phyloP scores from a whole-genome alignment of 2,888 invertebrate species.

The Apodemia duryi region DNA sequence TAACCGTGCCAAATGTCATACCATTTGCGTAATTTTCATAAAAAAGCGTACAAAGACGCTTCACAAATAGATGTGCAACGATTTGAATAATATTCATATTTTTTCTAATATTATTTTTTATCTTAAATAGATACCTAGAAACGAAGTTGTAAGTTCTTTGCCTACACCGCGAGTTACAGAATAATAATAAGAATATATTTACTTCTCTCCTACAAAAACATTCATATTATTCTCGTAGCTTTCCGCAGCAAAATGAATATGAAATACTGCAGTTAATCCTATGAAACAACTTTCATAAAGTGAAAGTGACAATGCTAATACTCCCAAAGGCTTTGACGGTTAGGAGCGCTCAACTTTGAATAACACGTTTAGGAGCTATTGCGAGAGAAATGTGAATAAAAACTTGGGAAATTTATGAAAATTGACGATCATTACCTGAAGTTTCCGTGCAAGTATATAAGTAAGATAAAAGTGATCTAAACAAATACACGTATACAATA shows the following conservation, averaged over 20 bases:
- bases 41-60: too few relatives aligned
- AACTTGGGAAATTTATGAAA: background rate
- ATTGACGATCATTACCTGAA: conserved; percentile 1
- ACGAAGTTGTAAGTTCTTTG: background rate
- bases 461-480: too few relatives aligned
- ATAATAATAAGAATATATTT: background rate
- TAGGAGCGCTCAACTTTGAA: conserved; percentile 8
- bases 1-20: too few relatives aligned
- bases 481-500: too few relatives aligned
- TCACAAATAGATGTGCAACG: too few relatives aligned
- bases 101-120: background rate
- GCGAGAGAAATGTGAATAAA: conserved; percentile 1
- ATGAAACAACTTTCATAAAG: conserved; percentile 6
- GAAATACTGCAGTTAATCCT: conserved; percentile 7
- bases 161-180: background rate
- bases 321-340: conserved; percentile 9
- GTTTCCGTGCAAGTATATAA: too few relatives aligned
- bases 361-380: background rate
- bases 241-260: background rate
- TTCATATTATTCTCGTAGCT: conserved; percentile 1
- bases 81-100: too few relatives aligned
- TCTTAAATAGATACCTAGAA: background rate
- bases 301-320: conserved; percentile 4
- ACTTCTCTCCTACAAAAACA: background rate
- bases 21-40: too few relatives aligned